Conservation (phyloP, 2,797 vertebrate genomes). For the Podargus strigoides region DNA sequence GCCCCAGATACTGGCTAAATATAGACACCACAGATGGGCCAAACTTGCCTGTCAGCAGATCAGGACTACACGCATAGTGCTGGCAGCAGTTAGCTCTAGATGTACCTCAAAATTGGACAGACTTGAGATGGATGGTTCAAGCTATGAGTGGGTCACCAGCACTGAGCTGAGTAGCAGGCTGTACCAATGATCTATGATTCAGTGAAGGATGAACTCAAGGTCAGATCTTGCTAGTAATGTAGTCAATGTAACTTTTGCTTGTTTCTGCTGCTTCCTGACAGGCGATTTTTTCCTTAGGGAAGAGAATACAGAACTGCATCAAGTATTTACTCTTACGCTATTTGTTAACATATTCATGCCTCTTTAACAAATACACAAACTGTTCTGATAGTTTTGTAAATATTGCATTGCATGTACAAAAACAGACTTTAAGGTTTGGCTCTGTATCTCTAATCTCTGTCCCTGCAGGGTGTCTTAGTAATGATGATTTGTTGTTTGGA, state of each 20-base stretch:
- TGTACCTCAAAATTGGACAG: not conserved
- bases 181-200: not conserved
- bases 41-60: not conserved
- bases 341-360: not conserved
- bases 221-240: not conserved
- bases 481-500: slow-evolving; percentile 23
- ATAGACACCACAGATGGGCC: not conserved
- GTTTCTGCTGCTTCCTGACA: not conserved
- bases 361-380: not conserved
- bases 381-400: slow-evolving; percentile 8
- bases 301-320: not conserved
- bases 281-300: not conserved
- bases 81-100: not conserved
- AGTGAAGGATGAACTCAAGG: not conserved
- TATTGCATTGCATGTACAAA: not conserved
- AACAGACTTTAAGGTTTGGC: not conserved
- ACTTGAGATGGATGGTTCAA: not conserved
- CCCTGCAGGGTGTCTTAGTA: slow-evolving; percentile 1
- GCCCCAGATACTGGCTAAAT: too few species aligned
- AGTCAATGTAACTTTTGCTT: not conserved
- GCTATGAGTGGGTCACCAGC: not conserved
- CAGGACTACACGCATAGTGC: fast-evolving
- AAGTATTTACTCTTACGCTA: not conserved
- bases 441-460: slow-evolving; percentile 25
- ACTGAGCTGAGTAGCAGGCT: fast-evolving